Percentiles rank a stretch among this genome's conserved stretches.
Conservation (phyloP, 2,888 invertebrate species). For the Isotomurus palustris region DNA sequence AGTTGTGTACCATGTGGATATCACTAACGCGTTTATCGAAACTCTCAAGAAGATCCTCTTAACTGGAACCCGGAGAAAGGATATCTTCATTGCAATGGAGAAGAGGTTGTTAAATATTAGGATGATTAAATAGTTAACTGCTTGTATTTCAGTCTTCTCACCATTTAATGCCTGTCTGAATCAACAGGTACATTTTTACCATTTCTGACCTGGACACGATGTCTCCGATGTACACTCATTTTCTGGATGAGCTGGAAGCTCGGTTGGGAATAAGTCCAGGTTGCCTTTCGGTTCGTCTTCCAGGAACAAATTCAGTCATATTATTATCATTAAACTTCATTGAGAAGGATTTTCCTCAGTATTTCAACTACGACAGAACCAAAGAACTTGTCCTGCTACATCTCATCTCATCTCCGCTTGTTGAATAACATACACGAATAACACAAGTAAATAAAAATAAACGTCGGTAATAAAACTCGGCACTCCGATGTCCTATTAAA, state of each 20-base stretch:
- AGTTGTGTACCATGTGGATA: conserved; percentile 79
- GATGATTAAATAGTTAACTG: neutral
- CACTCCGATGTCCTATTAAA: too few species aligned
- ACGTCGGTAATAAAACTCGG: too few species aligned
- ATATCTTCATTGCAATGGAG: conserved; percentile 70
- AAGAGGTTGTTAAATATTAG: conserved; percentile 55
- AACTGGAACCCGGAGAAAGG: conserved; percentile 57
- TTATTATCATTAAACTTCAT: conserved; percentile 48
- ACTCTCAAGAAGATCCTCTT: conserved; percentile 65
- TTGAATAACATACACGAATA: neutral
- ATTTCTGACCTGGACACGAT: conserved; percentile 70
- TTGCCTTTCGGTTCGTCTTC: conserved; percentile 7
- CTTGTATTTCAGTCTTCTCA: neutral
- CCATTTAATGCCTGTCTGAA: too few species aligned
- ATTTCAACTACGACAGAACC: conserved; percentile 73
- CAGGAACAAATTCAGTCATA: neutral
- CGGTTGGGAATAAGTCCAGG: conserved; percentile 24
- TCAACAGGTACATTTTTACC: conserved; percentile 70
- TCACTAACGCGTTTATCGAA: conserved; percentile 72
- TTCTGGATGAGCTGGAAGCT: conserved; percentile 60
- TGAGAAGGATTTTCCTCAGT: conserved; percentile 70
- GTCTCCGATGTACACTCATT: conserved; percentile 85
- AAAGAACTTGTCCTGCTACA: conserved; percentile 65
- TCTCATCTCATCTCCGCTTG: neutral
- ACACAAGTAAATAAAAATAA: too few species aligned